Base-by-base conservation (phyloP, 2,888 invertebrate species). In the Macaria liturata region DNA sequence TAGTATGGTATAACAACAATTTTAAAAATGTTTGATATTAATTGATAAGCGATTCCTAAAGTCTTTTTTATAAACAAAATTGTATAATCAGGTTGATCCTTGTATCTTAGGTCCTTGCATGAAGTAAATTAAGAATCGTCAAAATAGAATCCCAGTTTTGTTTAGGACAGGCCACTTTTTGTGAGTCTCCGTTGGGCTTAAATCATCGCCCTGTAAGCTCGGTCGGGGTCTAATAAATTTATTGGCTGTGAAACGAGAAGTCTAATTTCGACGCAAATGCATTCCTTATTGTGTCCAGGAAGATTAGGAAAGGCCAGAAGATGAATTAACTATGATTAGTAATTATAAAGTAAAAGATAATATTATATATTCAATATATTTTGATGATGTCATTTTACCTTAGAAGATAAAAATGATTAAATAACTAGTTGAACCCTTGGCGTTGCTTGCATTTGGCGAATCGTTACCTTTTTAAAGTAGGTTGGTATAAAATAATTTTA, bases 231-330 rank as follows among this genome's bases (percentile, higher is more conserved):
- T 76, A 80, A 77, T 74, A 76, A 77, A 82, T 82, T 84, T 81
- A 86, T 83, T 76, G 73, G 71, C 75, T 82, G 81, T 80, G 80
- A 82, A 84, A 80, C 74, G 80, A 86, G 79, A 78, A 74, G 78
- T 81, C 83, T 83, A 83, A 86, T 86, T 80, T 76, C 62, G 76
- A 69, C 67, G 66, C 67, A 64, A 77, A 73, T 69, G 72, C 72
- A 74, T 81, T 80, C 80, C 76, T 75, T 79, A 77, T 75, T 68
- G 67, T 68, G 65, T 72, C 73, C 77, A 30, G 9, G 20, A 20
- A 45, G 45, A 39, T 8, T 7, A 30, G 3, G 9, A 1, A 42
- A 42, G 6, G n/a, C 30, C 45, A 51, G 51, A 51, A 3, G 37
- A 42, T 0, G 34, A 20, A 20, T 20, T 20, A 20, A 20, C 20